phyloP scores from a whole-genome alignment of 2,797 vertebrate genomes.

The Aulostomus chinensis region DNA sequence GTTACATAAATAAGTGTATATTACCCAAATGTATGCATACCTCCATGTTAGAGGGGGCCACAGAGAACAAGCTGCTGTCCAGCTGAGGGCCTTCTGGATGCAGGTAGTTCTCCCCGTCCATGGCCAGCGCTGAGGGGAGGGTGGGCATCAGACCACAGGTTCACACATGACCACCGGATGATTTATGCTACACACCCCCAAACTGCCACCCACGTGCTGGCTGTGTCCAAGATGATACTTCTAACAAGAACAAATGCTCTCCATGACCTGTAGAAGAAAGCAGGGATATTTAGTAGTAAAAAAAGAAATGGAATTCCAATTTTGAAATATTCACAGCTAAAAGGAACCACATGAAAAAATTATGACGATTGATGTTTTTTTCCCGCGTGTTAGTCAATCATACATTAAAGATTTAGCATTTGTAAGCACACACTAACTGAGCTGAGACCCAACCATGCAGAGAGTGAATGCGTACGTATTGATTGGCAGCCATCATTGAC shows the following conservation, averaged over 20 bases:
- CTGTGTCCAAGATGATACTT: slow-evolving; percentile 48
- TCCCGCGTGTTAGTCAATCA: too few species aligned
- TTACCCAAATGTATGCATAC: too few species aligned
- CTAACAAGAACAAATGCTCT: slow-evolving; percentile 57
- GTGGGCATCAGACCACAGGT: slow-evolving; percentile 83
- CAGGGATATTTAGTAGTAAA: background rate
- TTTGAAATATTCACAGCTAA: background rate
- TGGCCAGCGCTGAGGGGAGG: slow-evolving; percentile 85
- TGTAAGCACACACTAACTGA: too few species aligned
- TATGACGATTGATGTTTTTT: too few species aligned
- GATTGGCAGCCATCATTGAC: too few species aligned
- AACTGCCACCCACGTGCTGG: slow-evolving; percentile 43
- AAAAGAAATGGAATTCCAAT: background rate
- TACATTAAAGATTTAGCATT: too few species aligned
- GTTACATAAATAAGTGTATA: background rate
- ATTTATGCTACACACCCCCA: slow-evolving; percentile 46
- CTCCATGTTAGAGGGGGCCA: slow-evolving; percentile 71
- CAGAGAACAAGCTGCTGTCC: slow-evolving; percentile 74
- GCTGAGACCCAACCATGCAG: too few species aligned
- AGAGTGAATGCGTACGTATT: too few species aligned
- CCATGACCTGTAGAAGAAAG: slow-evolving; percentile 67
- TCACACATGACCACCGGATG: slow-evolving; percentile 71
- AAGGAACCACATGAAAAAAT: background rate
- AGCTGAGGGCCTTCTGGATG: slow-evolving; percentile 80
- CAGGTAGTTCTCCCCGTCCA: slow-evolving; percentile 91